Conservation (phyloP, 2,888 invertebrate genomes). For the Melanostoma scalare region DNA sequence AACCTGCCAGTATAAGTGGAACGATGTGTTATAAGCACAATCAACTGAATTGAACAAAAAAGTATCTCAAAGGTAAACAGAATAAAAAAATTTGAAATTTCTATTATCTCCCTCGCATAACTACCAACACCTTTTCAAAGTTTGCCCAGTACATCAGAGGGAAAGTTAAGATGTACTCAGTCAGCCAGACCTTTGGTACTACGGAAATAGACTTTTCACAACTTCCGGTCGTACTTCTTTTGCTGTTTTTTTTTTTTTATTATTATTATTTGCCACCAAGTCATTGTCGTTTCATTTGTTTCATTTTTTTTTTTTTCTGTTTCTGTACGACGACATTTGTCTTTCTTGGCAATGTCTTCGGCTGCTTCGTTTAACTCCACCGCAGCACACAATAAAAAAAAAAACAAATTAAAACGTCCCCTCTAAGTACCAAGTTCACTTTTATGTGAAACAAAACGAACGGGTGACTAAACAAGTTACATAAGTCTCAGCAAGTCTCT, state of each 20-base stretch:
- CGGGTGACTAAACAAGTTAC: slow-evolving; percentile 24
- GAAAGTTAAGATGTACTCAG: slow-evolving; percentile 3
- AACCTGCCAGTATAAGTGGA: no score
- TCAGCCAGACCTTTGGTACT: slow-evolving; percentile 9
- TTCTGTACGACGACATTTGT: slow-evolving; percentile 10
- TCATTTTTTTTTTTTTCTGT: background rate
- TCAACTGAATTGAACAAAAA: no score
- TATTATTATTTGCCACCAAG: slow-evolving; percentile 3
- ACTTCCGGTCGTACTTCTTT: slow-evolving; percentile 68
- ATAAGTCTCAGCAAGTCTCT: slow-evolving; percentile 4
- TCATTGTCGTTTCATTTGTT: slow-evolving; percentile 10
- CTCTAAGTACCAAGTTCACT: slow-evolving; percentile 12
- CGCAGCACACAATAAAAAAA: slow-evolving; percentile 21
- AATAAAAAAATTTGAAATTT: background rate
- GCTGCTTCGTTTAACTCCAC: background rate
- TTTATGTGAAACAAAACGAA: slow-evolving; percentile 10
- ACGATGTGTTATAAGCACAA: no score
- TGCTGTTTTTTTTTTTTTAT: slow-evolving; percentile 28
- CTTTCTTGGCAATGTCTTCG: slow-evolving; percentile 30
- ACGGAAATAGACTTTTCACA: slow-evolving; percentile 67
- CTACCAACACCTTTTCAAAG: background rate
- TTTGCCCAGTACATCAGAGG: background rate
- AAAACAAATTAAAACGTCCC: background rate
- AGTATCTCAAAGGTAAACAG: background rate
- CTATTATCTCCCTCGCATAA: background rate